phyloP scores from a whole-genome alignment of 2,888 invertebrate genomes.

The Criorhina ranunculi region DNA sequence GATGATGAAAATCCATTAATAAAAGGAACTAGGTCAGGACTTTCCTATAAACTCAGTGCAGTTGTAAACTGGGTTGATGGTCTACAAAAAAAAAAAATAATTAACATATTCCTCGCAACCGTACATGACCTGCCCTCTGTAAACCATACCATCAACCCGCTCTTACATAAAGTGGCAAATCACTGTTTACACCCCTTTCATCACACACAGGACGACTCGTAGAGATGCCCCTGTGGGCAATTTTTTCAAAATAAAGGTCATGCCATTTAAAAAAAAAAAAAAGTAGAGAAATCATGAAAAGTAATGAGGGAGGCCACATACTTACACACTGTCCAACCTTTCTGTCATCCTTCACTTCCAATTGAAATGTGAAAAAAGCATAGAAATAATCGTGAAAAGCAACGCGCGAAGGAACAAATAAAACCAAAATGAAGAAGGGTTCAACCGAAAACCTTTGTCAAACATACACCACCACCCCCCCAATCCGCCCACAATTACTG shows the following conservation, averaged over 20 bases:
- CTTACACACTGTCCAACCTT: not conserved
- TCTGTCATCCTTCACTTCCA: not conserved
- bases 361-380: conserved; percentile 27
- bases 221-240: not conserved
- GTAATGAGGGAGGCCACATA: conserved; percentile 37
- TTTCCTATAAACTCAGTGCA: conserved; percentile 40
- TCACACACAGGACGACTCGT: conserved; percentile 6
- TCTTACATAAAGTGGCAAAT: conserved; percentile 53
- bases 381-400: conserved; percentile 42
- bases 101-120: conserved; percentile 40
- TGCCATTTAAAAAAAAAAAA: conserved; percentile 26
- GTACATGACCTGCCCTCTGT: conserved; percentile 65
- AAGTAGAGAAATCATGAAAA: conserved; percentile 31
- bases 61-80: not conserved
- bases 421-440: conserved; percentile 39
- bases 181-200: conserved; percentile 46
- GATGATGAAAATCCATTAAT: conserved; percentile 50
- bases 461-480: conserved; percentile 56
- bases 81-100: conserved; percentile 27
- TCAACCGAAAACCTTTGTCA: conserved; percentile 61
- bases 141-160: conserved; percentile 10
- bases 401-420: conserved; percentile 24
- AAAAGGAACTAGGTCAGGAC: conserved; percentile 57
- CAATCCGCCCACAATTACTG: conserved; percentile 73
- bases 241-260: conserved; percentile 64